Evolutionary conservation across 2,888 invertebrate genomes (phyloP).

Genomic region (Sarcophaga subvicina): DNA sequence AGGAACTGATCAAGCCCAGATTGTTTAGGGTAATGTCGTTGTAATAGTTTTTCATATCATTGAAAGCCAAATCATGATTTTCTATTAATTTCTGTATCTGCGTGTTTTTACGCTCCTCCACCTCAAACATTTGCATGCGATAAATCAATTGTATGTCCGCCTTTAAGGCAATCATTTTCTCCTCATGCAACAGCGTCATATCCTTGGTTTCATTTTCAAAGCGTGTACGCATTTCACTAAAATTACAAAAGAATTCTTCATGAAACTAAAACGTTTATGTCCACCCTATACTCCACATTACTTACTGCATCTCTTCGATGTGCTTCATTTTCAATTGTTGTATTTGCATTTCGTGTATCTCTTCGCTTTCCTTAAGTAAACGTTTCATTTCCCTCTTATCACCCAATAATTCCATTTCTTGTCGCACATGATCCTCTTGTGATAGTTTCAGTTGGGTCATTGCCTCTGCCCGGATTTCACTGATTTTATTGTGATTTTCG

Average conservation of each 20-base stretch:
- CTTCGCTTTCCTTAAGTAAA: conserved; percentile 83
- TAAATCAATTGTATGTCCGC: conserved; percentile 88
- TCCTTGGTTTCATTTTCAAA: conserved; percentile 88
- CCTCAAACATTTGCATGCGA: conserved; percentile 92
- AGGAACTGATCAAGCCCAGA: conserved; percentile 92
- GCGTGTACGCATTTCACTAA: conserved; percentile 81
- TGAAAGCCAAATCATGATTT: conserved; percentile 92
- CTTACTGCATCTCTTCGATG: conserved; percentile 78
- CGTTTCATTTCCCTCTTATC: conserved; percentile 83
- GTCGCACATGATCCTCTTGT: conserved; percentile 90
- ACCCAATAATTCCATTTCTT: conserved; percentile 89
- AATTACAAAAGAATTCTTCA: not conserved
- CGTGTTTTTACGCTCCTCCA: conserved; percentile 95
- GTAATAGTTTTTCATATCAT: conserved; percentile 96
- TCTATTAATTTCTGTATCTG: conserved; percentile 91
- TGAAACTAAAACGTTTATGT: not conserved
- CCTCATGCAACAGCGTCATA: conserved; percentile 83
- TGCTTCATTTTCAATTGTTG: conserved; percentile 79
- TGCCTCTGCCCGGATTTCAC: conserved; percentile 92
- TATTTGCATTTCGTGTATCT: conserved; percentile 79
- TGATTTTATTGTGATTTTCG: conserved; percentile 93
- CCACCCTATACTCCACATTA: conserved; percentile 29
- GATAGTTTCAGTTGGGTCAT: conserved; percentile 91
- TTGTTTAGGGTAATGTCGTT: conserved; percentile 97
- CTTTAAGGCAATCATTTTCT: conserved; percentile 88